Conservation (phyloP, 2,888 invertebrate species). For the Aphidoletes aphidimyza region DNA sequence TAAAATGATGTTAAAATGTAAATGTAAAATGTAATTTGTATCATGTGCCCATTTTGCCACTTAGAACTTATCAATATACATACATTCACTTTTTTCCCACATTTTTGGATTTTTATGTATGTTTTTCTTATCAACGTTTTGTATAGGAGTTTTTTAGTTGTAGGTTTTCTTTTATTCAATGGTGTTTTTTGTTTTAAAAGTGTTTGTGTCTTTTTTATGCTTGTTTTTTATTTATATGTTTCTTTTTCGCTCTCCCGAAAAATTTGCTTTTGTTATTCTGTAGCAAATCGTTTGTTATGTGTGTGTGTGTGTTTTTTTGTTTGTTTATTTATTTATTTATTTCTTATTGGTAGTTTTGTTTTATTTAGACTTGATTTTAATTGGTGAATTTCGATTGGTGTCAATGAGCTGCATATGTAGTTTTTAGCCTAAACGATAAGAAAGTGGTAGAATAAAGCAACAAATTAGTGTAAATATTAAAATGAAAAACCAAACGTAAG, state of each 20-base stretch:
- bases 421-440: conserved; percentile 52
- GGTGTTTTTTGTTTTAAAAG: background rate
- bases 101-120: conserved; percentile 41
- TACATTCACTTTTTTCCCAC: conserved; percentile 54
- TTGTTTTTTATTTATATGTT: background rate
- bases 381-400: conserved; percentile 53
- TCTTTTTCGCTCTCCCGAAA: background rate
- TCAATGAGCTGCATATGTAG: conserved; percentile 53
- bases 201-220: background rate
- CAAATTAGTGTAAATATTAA: conserved; percentile 53
- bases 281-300: background rate
- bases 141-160: conserved; percentile 9
- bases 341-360: conserved; percentile 36
- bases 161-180: background rate
- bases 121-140: conserved; percentile 53
- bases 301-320: background rate
- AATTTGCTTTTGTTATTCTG: background rate
- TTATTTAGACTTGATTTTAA: conserved; percentile 43
- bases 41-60: conserved; percentile 49
- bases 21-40: conserved; percentile 15
- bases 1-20: background rate
- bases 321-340: background rate
- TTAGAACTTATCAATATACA: conserved; percentile 53
- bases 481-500: background rate
- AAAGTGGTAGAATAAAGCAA: conserved; percentile 50